A percentile compares a stretch with the other conserved stretches of the same genome.
Conservation (phyloP, 2,888 invertebrate genomes). For the Exephanes ischioxanthus region DNA sequence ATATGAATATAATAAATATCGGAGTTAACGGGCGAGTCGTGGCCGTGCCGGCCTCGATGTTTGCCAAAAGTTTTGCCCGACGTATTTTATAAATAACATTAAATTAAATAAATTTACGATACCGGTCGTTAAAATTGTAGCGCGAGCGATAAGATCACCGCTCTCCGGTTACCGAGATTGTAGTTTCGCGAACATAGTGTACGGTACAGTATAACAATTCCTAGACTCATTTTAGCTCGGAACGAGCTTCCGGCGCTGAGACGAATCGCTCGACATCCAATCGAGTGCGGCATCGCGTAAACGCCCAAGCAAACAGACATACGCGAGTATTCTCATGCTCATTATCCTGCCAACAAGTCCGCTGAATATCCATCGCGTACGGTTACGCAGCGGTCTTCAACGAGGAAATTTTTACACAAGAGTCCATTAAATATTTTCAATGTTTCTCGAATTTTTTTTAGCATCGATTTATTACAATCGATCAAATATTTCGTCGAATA, state of each 20-base stretch:
- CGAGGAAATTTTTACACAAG: too few species aligned
- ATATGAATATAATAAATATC: conserved; percentile 72
- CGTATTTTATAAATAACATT: conserved; percentile 67
- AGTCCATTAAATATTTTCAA: too few species aligned
- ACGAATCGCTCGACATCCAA: conserved; percentile 48
- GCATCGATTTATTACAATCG: too few species aligned
- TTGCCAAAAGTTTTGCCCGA: conserved; percentile 16
- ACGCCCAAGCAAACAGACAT: background rate
- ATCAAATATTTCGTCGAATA: too few species aligned
- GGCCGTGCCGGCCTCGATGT: conserved; percentile 9
- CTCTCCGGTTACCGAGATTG: conserved; percentile 34
- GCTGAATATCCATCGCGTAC: too few species aligned
- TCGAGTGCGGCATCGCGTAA: conserved; percentile 14
- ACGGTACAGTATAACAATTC: background rate
- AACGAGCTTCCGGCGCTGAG: conserved; percentile 26
- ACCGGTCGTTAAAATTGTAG: conserved; percentile 56
- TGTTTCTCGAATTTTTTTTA: too few species aligned
- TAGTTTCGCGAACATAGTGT: background rate
- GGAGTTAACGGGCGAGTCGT: conserved; percentile 60
- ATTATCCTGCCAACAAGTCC: conserved; percentile 52
- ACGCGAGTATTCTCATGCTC: conserved; percentile 1
- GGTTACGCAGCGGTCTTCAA: too few species aligned
- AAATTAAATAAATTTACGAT: conserved; percentile 69
- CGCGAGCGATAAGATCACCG: conserved; percentile 52
- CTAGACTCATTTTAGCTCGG: conserved; percentile 31